Evolutionary conservation across 2,888 invertebrate genomes (phyloP).

Genomic region (Hymenopus coronatus): DNA sequence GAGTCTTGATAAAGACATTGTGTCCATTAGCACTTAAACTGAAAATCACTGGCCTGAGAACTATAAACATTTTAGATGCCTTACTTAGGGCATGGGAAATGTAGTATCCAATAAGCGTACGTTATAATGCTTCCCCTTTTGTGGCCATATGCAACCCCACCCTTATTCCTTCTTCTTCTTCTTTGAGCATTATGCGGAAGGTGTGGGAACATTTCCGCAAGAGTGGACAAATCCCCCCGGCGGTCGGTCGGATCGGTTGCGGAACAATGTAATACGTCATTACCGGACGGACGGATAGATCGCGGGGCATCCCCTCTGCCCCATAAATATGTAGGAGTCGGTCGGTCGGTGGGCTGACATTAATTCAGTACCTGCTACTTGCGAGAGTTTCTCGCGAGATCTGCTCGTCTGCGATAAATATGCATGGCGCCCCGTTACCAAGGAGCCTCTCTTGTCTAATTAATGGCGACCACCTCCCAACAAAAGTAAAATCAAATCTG

Average conservation of each 20-base stretch:
- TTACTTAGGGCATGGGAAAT: too few relatives aligned
- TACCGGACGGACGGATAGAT: not conserved
- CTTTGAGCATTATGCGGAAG: not conserved
- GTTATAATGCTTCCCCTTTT: too few relatives aligned
- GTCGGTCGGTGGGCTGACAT: not conserved
- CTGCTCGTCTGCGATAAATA: not conserved
- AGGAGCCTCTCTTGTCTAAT: not conserved
- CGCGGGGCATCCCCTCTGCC: conserved; percentile 9
- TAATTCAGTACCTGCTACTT: not conserved
- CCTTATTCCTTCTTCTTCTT: not conserved
- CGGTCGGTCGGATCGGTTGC: not conserved
- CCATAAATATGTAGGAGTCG: conserved; percentile 15
- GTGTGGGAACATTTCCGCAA: not conserved
- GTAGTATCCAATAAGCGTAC: too few relatives aligned
- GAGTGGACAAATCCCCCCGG: not conserved
- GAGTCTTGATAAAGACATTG: too few relatives aligned
- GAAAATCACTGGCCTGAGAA: too few relatives aligned
- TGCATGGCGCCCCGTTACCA: not conserved
- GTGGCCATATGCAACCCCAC: not conserved
- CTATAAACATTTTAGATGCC: too few relatives aligned
- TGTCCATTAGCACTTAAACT: too few relatives aligned
- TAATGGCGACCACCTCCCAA: not conserved
- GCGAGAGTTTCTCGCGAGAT: not conserved
- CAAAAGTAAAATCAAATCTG: too few relatives aligned
- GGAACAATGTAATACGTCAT: conserved; percentile 10